Percentiles rank a stretch among this genome's conserved stretches.
These are phyloP conservation scores for Knipowitschia caucasica DNA, from an alignment of 2,797 vertebrate species.

Conservation along the genomic window DNA sequence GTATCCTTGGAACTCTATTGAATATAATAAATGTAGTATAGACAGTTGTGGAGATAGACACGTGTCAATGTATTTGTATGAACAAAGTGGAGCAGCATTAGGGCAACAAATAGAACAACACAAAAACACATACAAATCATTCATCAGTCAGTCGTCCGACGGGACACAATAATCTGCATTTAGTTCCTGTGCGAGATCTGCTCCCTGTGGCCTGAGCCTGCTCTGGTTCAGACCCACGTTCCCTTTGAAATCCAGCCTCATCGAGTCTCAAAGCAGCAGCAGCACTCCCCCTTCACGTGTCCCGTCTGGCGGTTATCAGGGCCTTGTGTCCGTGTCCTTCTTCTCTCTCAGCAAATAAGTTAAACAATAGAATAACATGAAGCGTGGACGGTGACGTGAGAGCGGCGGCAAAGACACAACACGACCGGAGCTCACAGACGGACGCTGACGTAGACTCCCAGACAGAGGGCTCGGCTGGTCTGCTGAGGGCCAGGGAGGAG, in stretches of 20 bases:
- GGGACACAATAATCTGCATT: conserved; percentile 32
- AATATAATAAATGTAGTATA: not conserved
- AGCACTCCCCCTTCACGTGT: conserved; percentile 33
- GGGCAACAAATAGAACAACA: conserved; percentile 47
- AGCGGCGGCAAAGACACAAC: conserved; percentile 47
- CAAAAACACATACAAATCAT: conserved; percentile 37
- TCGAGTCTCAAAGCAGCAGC: conserved; percentile 67
- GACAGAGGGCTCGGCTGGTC: conserved; percentile 53
- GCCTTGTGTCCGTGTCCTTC: conserved; percentile 25
- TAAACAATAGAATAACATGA: conserved; percentile 81
- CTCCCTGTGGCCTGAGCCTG: conserved; percentile 20
- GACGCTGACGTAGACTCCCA: conserved; percentile 54
- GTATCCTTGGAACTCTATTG: not conserved
- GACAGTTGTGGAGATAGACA: conserved; percentile 7
- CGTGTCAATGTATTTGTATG: conserved; percentile 6
- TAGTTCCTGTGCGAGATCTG: conserved; percentile 12
- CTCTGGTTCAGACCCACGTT: conserved; percentile 33
- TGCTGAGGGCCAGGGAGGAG: no score
- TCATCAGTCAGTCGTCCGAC: conserved; percentile 42
- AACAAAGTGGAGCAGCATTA: conserved; percentile 65
- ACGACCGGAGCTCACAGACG: conserved; percentile 54
- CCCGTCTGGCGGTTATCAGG: conserved; percentile 36
- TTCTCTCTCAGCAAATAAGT: conserved; percentile 80
- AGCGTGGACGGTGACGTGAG: conserved; percentile 64
- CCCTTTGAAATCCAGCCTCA: conserved; percentile 58